Percentiles rank a stretch among this genome's conserved stretches.
phyloP scores from a whole-genome alignment of 1,140 invertebrate species.

The Cydia splendana region DNA sequence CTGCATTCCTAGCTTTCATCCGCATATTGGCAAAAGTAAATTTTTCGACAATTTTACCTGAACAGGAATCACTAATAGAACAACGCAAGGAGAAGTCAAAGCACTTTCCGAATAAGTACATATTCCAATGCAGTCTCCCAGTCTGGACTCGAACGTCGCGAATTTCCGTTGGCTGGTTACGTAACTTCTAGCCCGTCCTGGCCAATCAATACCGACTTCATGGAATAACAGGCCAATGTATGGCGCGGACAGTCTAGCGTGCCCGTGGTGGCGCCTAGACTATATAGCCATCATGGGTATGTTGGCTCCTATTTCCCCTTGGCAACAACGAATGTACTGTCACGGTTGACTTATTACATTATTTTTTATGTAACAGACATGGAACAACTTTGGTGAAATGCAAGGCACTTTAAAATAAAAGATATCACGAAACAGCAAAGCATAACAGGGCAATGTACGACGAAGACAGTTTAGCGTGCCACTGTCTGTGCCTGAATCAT shows the following conservation, averaged over 20 bases:
- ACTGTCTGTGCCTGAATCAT: neutral
- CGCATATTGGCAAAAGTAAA: neutral
- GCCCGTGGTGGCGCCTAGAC: neutral
- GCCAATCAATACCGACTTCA: constrained; percentile 70
- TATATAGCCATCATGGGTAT: neutral
- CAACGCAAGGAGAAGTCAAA: constrained; percentile 13
- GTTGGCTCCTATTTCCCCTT: neutral
- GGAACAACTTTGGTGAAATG: neutral
- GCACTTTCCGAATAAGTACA: neutral
- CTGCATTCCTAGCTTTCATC: neutral
- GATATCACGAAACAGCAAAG: neutral
- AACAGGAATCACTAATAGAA: neutral
- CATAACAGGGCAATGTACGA: constrained; percentile 47
- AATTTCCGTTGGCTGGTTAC: constrained; percentile 51
- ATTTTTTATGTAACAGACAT: neutral
- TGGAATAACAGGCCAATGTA: constrained; percentile 53
- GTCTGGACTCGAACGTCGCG: constrained; percentile 48
- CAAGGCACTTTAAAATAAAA: neutral
- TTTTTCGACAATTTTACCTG: neutral
- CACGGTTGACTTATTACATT: neutral
- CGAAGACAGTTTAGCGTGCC: constrained; percentile 36
- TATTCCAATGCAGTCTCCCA: constrained; percentile 40
- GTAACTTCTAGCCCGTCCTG: constrained; percentile 65
- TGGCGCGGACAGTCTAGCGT: neutral
- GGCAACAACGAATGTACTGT: neutral